Evolutionary conservation across 2,113 vertebrate genomes (phyloP).

Genomic region (Panthera uncia): DNA sequence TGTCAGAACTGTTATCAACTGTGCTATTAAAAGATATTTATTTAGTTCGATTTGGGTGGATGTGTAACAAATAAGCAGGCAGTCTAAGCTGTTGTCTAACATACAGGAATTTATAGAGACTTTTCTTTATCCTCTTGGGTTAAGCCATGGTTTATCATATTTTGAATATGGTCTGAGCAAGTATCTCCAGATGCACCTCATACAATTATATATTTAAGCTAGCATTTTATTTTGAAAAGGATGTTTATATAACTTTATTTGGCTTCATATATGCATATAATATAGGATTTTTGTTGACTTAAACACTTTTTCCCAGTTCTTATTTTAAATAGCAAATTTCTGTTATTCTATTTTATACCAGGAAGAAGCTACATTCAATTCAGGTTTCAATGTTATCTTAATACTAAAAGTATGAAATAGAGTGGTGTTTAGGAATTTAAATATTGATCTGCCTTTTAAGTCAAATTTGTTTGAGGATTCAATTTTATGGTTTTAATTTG

Average conservation of each 20-base stretch:
- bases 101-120: constrained; percentile 16
- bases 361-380: not conserved
- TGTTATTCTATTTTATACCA: constrained; percentile 6
- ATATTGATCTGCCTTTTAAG: not conserved
- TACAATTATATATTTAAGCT: not conserved
- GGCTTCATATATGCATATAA: constrained; percentile 14
- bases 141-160: not conserved
- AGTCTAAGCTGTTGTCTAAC: constrained; percentile 44
- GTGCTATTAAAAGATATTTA: constrained; percentile 81
- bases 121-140: constrained; percentile 60
- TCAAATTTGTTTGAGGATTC: not conserved
- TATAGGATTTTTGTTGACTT: not conserved
- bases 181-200: not conserved
- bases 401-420: not conserved
- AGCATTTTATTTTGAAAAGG: constrained; percentile 36
- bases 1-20: constrained; percentile 73
- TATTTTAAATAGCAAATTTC: constrained; percentile 4
- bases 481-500: not conserved
- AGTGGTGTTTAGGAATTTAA: not conserved
- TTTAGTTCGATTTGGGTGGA: constrained; percentile 55
- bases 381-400: not conserved
- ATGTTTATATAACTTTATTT: constrained; percentile 34
- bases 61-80: constrained; percentile 47
- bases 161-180: constrained; percentile 23
- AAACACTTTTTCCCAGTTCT: not conserved